A percentile compares a stretch with the other conserved stretches of the same genome.
These are phyloP conservation scores for Lagorchestes hirsutus DNA, from an alignment of 2,797 vertebrate species.

Conservation along the genomic window DNA sequence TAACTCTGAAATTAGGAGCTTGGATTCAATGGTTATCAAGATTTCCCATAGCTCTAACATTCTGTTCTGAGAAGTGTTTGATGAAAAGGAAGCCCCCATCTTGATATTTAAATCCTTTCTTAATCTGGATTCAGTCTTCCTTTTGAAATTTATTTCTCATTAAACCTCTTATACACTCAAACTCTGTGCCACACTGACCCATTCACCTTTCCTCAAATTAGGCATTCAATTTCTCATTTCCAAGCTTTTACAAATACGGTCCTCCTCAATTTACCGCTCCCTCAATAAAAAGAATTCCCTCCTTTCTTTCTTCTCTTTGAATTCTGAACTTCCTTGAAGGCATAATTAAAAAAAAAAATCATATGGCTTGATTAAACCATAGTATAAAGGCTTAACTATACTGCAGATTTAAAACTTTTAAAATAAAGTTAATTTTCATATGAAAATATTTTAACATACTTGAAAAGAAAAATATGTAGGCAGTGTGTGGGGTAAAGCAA, in stretches of 20 bases:
- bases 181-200: neutral
- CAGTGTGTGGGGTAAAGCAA: neutral
- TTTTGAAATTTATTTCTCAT: neutral
- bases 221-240: neutral
- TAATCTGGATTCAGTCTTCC: neutral
- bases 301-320: neutral
- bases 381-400: neutral
- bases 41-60: neutral
- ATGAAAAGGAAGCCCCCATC: neutral
- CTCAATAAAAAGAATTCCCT: neutral
- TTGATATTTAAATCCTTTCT: neutral
- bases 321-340: neutral
- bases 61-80: neutral
- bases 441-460: neutral
- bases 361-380: neutral
- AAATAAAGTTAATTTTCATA: neutral
- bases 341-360: neutral
- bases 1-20: neutral
- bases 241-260: neutral
- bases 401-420: neutral
- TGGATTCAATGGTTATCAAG: neutral
- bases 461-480: constrained; percentile 35
- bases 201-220: neutral
- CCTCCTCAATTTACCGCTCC: neutral
- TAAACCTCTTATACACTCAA: neutral